phyloP scores from a whole-genome alignment of 2,797 vertebrate genomes.

The Etheostoma nigrum region DNA sequence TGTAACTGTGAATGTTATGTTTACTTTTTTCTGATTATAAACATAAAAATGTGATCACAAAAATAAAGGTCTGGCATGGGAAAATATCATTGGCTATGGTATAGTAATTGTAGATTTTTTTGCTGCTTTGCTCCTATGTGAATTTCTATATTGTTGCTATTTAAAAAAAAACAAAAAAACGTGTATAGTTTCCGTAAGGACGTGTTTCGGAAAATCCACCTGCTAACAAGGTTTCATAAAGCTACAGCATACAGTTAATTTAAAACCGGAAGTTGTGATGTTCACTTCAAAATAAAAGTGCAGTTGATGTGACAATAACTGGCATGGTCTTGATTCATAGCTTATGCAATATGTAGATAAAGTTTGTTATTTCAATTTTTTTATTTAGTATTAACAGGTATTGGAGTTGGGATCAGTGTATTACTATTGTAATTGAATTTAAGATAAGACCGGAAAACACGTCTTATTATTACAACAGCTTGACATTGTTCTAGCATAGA shows the following conservation, averaged over 20 bases:
- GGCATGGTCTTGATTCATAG: background rate
- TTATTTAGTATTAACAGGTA: fast-evolving
- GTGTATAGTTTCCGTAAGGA: background rate
- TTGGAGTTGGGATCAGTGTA: fast-evolving
- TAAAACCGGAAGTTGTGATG: slow-evolving; percentile 8
- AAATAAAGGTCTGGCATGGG: background rate
- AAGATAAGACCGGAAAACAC: slow-evolving; percentile 49
- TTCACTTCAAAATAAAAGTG: slow-evolving; percentile 65
- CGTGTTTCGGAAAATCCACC: slow-evolving; percentile 46
- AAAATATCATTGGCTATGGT: background rate
- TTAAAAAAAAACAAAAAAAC: background rate
- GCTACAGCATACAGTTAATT: background rate
- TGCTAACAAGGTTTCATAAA: slow-evolving; percentile 62
- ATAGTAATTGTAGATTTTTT: background rate
- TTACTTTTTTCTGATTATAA: too few relatives aligned
- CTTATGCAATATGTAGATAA: fast-evolving
- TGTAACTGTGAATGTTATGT: too few relatives aligned
- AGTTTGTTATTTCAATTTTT: background rate
- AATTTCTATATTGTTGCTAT: background rate
- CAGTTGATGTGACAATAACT: fast-evolving
- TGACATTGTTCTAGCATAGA: slow-evolving; percentile 39
- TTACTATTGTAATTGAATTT: slow-evolving; percentile 8
- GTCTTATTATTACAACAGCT: background rate
- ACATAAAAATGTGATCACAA: background rate
- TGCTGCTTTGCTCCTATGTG: background rate